A percentile compares a stretch with the other conserved stretches of the same genome.
Conservation (phyloP, 2,888 invertebrate genomes). For the Sinotaia quadrata region DNA sequence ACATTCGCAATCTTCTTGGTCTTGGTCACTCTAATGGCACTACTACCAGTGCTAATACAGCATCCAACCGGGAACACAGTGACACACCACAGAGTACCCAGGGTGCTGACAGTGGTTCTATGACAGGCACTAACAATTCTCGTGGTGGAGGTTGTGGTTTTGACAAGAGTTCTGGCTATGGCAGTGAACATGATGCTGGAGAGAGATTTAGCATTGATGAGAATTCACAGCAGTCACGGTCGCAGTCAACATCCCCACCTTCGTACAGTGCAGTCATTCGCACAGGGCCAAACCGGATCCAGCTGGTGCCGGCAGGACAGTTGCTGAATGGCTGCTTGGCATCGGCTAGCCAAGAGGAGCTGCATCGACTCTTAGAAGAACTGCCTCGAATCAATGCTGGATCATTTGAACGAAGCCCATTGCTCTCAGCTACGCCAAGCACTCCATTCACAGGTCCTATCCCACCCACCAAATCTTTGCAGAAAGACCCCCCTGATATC, state of each 20-base stretch:
- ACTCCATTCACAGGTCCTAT: conserved; percentile 34
- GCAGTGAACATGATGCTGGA: conserved; percentile 61
- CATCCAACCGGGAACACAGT: conserved; percentile 33
- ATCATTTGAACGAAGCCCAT: conserved; percentile 56
- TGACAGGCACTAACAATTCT: conserved; percentile 58
- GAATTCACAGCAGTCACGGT: conserved; percentile 45
- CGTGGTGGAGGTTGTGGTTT: conserved; percentile 47
- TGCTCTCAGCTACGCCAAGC: conserved; percentile 36
- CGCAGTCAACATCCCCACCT: conserved; percentile 44
- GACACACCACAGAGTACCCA: conserved; percentile 34
- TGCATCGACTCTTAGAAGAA: conserved; percentile 58
- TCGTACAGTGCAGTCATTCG: conserved; percentile 64
- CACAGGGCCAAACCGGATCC: conserved; percentile 65
- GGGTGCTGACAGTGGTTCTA: conserved; percentile 49
- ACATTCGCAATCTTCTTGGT: conserved; percentile 57
- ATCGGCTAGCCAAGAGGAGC: conserved; percentile 43
- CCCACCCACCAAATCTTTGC: conserved; percentile 44
- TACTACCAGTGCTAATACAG: background rate
- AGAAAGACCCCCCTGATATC: conserved; percentile 33
- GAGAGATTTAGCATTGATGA: conserved; percentile 61
- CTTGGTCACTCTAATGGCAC: conserved; percentile 41
- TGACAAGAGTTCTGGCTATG: conserved; percentile 66
- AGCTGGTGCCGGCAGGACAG: conserved; percentile 59
- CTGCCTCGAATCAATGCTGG: conserved; percentile 62
- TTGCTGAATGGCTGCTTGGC: conserved; percentile 36